phyloP scores from a whole-genome alignment of 1,140 invertebrate genomes.

The Bathynomus jamesi region DNA sequence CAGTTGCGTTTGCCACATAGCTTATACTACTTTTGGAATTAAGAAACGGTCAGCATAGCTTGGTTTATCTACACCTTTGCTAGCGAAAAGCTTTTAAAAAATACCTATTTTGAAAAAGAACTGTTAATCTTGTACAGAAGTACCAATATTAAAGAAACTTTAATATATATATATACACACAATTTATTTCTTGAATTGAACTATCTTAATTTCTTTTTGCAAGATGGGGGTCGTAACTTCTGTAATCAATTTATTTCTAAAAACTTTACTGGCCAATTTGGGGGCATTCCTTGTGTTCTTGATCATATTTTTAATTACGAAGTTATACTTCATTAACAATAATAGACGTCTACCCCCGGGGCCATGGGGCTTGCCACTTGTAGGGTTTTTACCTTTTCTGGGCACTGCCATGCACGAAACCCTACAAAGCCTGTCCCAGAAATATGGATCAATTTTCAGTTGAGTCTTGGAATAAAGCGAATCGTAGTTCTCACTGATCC shows the following conservation, averaged over 20 bases:
- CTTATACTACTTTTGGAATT: too few species aligned
- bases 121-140: neutral
- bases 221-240: neutral
- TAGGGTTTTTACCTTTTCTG: constrained; percentile 73
- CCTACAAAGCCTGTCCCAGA: constrained; percentile 60
- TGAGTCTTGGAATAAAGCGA: constrained; percentile 66
- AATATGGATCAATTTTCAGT: constrained; percentile 73
- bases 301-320: neutral
- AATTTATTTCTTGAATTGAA: too few species aligned
- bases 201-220: too few species aligned
- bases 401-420: constrained; percentile 66
- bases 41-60: too few species aligned
- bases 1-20: neutral
- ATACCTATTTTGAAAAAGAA: neutral
- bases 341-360: constrained; percentile 56
- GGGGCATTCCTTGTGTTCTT: neutral
- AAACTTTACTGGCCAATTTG: neutral
- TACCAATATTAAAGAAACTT: too few species aligned
- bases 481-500: constrained; percentile 78
- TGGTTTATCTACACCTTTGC: too few species aligned
- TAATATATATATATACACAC: too few species aligned
- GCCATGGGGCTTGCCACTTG: constrained; percentile 70
- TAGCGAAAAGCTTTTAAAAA: too few species aligned
- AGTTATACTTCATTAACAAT: neutral
- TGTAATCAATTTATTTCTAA: neutral